phyloP scores from a whole-genome alignment of 2,888 invertebrate species.

The Ceraclea dissimilis region DNA sequence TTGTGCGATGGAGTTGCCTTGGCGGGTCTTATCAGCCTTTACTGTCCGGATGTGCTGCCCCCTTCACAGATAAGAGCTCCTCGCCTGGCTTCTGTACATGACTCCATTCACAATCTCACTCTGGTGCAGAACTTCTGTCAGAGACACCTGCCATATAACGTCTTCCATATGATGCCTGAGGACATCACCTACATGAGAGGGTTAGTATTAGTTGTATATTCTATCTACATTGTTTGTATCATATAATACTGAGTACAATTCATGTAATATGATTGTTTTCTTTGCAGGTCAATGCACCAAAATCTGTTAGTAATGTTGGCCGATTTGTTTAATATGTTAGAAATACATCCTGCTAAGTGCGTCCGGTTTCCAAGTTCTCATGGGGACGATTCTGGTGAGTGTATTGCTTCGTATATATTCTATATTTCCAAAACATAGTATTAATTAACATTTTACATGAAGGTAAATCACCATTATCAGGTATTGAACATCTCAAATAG shows the following conservation, averaged over 20 bases:
- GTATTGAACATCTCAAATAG: too few relatives aligned
- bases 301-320: constrained; percentile 88
- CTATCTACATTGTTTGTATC: not conserved
- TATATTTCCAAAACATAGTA: not conserved
- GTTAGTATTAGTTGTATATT: constrained; percentile 42
- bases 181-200: constrained; percentile 91
- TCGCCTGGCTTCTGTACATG: constrained; percentile 71
- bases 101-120: constrained; percentile 86
- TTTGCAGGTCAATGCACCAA: constrained; percentile 77
- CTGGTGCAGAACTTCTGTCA: constrained; percentile 83
- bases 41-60: constrained; percentile 57
- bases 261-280: not conserved
- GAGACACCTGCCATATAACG: constrained; percentile 75
- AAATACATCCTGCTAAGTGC: constrained; percentile 86
- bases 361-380: constrained; percentile 76
- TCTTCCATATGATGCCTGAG: constrained; percentile 92
- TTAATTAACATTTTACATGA: not conserved
- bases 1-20: constrained; percentile 86
- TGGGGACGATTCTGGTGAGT: constrained; percentile 29
- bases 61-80: constrained; percentile 46
- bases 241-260: not conserved
- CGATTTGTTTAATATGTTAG: constrained; percentile 88
- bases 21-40: constrained; percentile 81
- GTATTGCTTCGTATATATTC: constrained; percentile 16
- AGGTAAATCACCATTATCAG: not conserved